Base-by-base conservation (phyloP, 2,113 vertebrate genomes). In the Mesocricetus auratus region DNA sequence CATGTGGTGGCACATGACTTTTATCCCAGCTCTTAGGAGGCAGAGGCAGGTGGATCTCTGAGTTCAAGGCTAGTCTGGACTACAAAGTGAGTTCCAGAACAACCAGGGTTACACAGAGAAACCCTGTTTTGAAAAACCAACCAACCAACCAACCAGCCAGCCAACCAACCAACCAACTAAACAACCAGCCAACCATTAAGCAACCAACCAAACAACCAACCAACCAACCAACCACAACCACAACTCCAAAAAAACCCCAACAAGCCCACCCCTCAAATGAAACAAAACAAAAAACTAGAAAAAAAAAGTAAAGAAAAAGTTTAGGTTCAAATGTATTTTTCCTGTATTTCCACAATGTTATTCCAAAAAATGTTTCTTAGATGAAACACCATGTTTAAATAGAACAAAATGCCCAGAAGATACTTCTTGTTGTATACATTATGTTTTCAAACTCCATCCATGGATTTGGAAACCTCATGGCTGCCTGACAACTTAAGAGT, bases 341-440 rank as follows among this genome's bases (percentile, higher is more conserved):
- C 3, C 16, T 81, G 58, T 94, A 15, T 36, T 92, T 53, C 74
- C 29, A 92, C 24, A 33, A 21, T 62, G 33, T 77, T 83, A 64
- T 89, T 33, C 73, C 82, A 36, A 69, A 47, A 93, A 92, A 62
- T 64, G 79, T 90, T 95, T 77, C 5, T 15, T 81, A 94, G 69
- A 1, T 13, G 82, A 90, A 95, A 86, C 21, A 66, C 62, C 90
- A 10, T 16, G 31, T 92, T 92, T 45, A 91, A 64, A 36, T 66
- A 91, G 78, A 83, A 24, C n/a, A 36, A 39, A 86, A 74, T 42
- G 1, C 62, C 82, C 86, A 31, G 7, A 79, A 78, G 93, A 94
- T 68, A 21, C 64, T 91, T 78, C 47, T 89, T 93, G 29, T 66
- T 77, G 29, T 56, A 21, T 79, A 74, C 1, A 75, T 9, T 33